Conservation (phyloP, 2,113 vertebrate genomes). For the Stercorarius parasiticus region DNA sequence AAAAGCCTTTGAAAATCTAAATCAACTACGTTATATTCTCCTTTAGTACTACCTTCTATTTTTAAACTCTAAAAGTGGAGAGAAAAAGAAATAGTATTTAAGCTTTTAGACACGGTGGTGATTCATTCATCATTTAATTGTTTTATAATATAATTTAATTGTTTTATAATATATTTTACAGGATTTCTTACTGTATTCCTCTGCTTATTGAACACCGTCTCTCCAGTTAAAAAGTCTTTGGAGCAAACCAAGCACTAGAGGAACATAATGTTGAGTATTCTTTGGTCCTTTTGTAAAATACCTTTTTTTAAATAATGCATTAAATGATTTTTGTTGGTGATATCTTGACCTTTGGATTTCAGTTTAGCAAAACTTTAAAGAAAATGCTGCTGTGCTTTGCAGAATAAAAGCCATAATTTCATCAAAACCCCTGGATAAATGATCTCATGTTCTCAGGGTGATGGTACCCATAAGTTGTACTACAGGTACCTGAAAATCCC, state of each 20-base stretch:
- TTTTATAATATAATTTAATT: not conserved
- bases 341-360: not conserved
- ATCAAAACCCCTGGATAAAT: not conserved
- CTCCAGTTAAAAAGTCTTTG: not conserved
- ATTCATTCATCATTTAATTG: not conserved
- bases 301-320: not conserved
- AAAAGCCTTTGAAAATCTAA: constrained; percentile 4
- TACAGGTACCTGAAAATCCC: not conserved
- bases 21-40: not conserved
- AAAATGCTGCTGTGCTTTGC: not conserved
- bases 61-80: not conserved
- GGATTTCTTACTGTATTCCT: not conserved
- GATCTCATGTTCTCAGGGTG: not conserved
- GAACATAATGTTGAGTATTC: not conserved
- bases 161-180: not conserved
- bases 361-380: not conserved
- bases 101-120: not conserved
- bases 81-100: not conserved
- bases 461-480: not conserved
- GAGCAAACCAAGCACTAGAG: not conserved
- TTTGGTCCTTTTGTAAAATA: not conserved
- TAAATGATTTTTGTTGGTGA: not conserved
- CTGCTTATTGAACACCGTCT: not conserved
- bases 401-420: constrained; percentile 8
- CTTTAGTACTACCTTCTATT: not conserved